These are phyloP conservation scores for Saguinus midas DNA, from an alignment of 2,113 vertebrate genomes.

Conservation along the genomic window DNA sequence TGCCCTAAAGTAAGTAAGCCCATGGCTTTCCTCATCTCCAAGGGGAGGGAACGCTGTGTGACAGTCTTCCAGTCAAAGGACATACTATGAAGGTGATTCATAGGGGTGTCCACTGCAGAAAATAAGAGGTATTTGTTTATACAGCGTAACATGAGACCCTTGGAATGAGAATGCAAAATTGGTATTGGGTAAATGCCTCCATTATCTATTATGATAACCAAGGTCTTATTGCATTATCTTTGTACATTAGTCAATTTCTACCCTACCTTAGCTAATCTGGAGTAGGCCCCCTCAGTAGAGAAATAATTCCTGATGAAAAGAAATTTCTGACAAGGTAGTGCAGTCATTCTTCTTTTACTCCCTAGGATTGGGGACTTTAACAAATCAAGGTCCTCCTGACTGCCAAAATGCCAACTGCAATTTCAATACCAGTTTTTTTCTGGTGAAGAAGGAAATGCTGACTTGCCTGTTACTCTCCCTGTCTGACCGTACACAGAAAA, in stretches of 20 bases:
- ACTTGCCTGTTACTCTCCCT: neutral
- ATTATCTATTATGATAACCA: fast-evolving
- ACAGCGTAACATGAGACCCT: neutral
- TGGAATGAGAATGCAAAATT: neutral
- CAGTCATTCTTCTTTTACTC: neutral
- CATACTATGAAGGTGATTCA: neutral
- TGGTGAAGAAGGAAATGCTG: neutral
- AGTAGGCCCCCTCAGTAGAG: neutral
- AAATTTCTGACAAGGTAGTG: neutral
- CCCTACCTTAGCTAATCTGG: neutral
- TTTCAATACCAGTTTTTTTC: neutral
- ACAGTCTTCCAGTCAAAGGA: neutral
- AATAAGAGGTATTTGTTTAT: neutral
- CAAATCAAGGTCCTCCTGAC: neutral
- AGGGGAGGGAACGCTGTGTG: neutral
- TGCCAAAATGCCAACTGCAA: neutral
- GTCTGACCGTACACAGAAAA: neutral
- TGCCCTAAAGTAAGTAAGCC: slow-evolving; percentile 93
- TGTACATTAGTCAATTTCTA: fast-evolving
- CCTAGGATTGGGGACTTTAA: neutral
- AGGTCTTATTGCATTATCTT: neutral
- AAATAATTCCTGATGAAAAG: neutral
- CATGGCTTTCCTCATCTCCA: fast-evolving
- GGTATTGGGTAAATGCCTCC: no score
- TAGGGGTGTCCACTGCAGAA: neutral